A percentile compares a stretch with the other conserved stretches of the same genome.
These are phyloP conservation scores for Heterochromis multidens DNA, from an alignment of 2,113 vertebrate species.

Conservation along the genomic window DNA sequence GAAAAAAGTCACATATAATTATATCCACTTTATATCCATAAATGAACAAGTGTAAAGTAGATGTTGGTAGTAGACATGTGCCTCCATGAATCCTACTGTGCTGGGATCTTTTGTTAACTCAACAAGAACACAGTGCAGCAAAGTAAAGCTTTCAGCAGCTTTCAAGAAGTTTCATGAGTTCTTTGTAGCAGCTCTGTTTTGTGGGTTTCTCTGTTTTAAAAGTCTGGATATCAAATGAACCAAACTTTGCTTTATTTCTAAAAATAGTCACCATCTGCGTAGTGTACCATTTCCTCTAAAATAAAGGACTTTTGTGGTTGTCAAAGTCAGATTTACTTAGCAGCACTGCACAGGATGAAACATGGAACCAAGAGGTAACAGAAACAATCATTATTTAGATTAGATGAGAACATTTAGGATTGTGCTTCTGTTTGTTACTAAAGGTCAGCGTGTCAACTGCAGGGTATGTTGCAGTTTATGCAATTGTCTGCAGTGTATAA, in stretches of 20 bases:
- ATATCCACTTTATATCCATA: background rate
- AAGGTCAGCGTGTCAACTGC: background rate
- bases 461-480: background rate
- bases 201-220: background rate
- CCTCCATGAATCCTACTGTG: background rate
- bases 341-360: background rate
- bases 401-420: background rate
- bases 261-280: background rate
- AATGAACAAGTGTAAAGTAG: background rate
- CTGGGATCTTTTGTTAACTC: background rate
- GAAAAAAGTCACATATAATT: background rate
- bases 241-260: background rate
- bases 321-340: background rate
- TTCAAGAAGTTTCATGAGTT: background rate
- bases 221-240: background rate
- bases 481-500: background rate
- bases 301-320: background rate
- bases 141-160: background rate
- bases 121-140: background rate
- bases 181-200: background rate
- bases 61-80: background rate
- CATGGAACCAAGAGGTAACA: background rate
- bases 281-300: background rate
- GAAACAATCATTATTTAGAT: background rate
- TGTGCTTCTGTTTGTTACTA: background rate